These are phyloP conservation scores for Andricus curvator DNA, from an alignment of 2,888 invertebrate species.

Conservation along the genomic window DNA sequence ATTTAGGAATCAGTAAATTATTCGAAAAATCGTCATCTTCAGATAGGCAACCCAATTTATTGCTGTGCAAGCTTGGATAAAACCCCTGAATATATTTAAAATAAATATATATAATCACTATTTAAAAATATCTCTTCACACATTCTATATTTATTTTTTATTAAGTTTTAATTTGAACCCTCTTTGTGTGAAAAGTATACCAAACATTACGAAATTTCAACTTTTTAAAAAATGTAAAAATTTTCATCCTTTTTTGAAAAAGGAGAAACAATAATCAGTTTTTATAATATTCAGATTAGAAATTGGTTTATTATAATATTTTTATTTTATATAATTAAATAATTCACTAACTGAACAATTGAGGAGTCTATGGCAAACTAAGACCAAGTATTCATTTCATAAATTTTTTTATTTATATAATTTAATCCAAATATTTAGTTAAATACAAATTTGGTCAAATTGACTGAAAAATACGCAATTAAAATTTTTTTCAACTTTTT, in stretches of 20 bases:
- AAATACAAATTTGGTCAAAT: too few species aligned
- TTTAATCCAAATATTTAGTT: too few species aligned
- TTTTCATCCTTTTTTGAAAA: not conserved
- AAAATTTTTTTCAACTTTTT: not conserved
- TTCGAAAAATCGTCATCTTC: not conserved
- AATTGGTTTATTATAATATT: too few species aligned
- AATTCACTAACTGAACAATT: too few species aligned
- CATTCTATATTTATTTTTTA: not conserved
- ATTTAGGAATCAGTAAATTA: not conserved
- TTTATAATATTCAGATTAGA: not conserved
- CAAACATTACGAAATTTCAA: not conserved
- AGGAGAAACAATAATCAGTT: not conserved
- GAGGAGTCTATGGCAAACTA: too few species aligned
- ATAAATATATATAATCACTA: too few species aligned
- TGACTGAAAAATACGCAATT: too few species aligned
- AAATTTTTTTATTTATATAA: too few species aligned
- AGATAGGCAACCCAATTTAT: too few species aligned
- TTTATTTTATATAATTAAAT: too few species aligned
- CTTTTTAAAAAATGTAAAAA: not conserved
- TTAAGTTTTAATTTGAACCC: not conserved
- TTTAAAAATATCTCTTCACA: not conserved
- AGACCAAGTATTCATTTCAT: too few species aligned
- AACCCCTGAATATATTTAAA: not conserved
- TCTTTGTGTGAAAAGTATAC: not conserved
- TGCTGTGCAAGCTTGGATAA: not conserved